Evolutionary conservation across 2,113 vertebrate genomes (phyloP), one percentile per base, ranked within the genome.

Genomic region (Psittacula cyanocephala): DNA sequence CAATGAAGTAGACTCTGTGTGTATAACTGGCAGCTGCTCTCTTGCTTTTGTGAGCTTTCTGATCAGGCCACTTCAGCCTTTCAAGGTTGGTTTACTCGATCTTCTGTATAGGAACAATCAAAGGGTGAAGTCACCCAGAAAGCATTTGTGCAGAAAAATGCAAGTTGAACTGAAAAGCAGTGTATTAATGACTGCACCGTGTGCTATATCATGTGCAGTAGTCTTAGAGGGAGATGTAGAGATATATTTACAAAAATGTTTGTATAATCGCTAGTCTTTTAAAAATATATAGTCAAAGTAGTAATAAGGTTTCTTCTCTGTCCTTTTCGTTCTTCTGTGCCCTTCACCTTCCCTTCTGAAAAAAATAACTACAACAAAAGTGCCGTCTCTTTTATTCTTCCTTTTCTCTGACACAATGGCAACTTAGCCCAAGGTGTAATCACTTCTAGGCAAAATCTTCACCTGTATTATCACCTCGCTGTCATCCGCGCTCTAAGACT

Each of bases 121-220:
- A 89, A 94, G 76, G 35, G 25, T 93, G 35, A 93, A 90, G 76
- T 90, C 64, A 78, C 50, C 60, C 68, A 94, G 79, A 90, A 92
- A 95, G 37, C 37, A 75, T 78, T 90, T 93, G 55, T 88, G 64
- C 43, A 83, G 82, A 67, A 90, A 91, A 93, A 81, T n/a, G 39
- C 43, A 83, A 74, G 41, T 33, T 93, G 78, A 88, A 82, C 37
- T 80, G 75, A 65, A 88, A 77, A 91, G 53, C 33, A 14, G 17
- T 33, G 13, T 72, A 25, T 44, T 81, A 37, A 50, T 79, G 71
- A 49, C 57, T 71, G 43, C 13, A 65, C 11, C 0, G 1, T n/a
- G 8, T 41, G 25, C 57, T 59, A 70, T 74, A n/a, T 9, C 0
- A 8, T 47, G 1, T 91, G 46, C 20, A 3, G 1, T 39, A 53